Evolutionary conservation across 2,113 vertebrate species (phyloP), one percentile per base, ranked within the genome.

Genomic region (Cygnus buccinator): DNA sequence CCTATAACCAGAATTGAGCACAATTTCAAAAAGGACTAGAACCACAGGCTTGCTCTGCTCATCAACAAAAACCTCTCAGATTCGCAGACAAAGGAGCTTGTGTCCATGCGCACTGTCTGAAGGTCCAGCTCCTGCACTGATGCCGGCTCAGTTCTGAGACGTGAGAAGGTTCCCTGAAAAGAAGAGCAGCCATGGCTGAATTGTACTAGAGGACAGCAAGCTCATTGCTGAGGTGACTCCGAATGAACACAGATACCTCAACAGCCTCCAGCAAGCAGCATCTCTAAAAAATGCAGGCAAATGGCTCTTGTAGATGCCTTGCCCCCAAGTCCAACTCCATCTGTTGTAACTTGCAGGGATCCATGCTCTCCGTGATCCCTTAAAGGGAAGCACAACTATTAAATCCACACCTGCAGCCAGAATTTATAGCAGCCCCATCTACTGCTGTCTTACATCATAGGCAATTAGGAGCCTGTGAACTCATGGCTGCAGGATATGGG

Each of bases 351-450:
- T 96, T 95, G 97, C 89, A 94, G 68, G 63, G 74, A 95, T 95
- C 92, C 87, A 92, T 39, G 81, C 72, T 81, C 59, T 41, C 92
- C 62, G 2, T 12, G 84, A 92, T 78, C 94, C 95, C 94, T 96
- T 88, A 21, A 77, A 97, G 94, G 94, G 91, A 96, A 93, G 93
- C 89, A 86, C 59, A 33, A 68, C 91, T 87, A 94, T 97, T 97
- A 97, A 97, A 97, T 62, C 94, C 83, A 96, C 91, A 97, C 96
- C 96, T 97, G 96, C 91, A 96, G 94, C 79, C 86, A 91, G 86
- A 95, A 94, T 97, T 97, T 97, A 97, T 82, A 97, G 96, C 90
- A 90, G 71, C 46, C 65, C 91, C 96, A 78, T 92, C 93, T 52
- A 93, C 88, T 46, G 94, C 94, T 90, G 76, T 48, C 91, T 96